These are phyloP conservation scores for Stomorhina lunata DNA, from an alignment of 2,888 invertebrate genomes.

Conservation along the genomic window DNA sequence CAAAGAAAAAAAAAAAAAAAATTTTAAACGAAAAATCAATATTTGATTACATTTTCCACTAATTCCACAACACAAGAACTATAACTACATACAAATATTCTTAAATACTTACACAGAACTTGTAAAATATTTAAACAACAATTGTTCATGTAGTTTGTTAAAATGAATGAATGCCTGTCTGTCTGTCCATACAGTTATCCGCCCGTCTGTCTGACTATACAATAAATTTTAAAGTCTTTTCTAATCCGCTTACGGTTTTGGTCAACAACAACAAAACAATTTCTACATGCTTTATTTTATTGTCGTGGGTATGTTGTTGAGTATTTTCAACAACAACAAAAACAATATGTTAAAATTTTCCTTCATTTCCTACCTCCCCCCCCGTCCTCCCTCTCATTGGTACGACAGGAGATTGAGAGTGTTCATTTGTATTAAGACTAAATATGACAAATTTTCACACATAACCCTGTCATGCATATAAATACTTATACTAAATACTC, in stretches of 20 bases:
- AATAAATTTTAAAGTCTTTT: constrained; percentile 51
- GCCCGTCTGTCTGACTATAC: background rate
- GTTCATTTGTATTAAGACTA: constrained; percentile 30
- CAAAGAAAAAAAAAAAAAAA: background rate
- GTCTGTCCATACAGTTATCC: background rate
- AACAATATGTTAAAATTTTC: background rate
- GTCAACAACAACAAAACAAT: constrained; percentile 43
- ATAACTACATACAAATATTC: constrained; percentile 15
- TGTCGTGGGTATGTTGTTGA: background rate
- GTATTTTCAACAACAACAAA: constrained; percentile 1
- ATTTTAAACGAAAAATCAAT: constrained; percentile 29
- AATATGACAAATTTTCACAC: constrained; percentile 45
- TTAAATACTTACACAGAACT: too few species aligned
- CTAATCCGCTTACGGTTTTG: constrained; percentile 62
- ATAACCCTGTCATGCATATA: background rate
- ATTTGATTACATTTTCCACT: constrained; percentile 47
- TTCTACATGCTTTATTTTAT: constrained; percentile 41
- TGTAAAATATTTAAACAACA: constrained; percentile 47
- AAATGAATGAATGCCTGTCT: background rate
- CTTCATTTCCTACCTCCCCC: too few species aligned
- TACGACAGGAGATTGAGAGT: background rate
- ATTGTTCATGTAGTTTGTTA: constrained; percentile 39
- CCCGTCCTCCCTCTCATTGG: too few species aligned
- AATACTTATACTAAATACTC: background rate
- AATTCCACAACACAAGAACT: constrained; percentile 38